A percentile compares a stretch with the other conserved stretches of the same genome.
These are phyloP conservation scores for Sarcophaga subvicina DNA, from an alignment of 2,888 invertebrate genomes.

Conservation along the genomic window DNA sequence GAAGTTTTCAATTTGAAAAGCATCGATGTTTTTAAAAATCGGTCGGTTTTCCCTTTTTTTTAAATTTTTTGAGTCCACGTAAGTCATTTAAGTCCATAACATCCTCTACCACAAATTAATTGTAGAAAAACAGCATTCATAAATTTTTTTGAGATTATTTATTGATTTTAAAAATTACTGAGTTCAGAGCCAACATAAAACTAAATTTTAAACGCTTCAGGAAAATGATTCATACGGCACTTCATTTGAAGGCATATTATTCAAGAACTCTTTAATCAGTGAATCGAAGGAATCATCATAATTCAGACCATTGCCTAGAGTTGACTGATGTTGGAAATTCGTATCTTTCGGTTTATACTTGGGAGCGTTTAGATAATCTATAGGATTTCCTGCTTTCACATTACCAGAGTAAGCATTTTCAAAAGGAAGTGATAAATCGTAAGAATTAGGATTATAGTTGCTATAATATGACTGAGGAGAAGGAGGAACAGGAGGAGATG, in stretches of 20 bases:
- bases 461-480: background rate
- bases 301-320: background rate
- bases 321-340: background rate
- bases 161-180: too few relatives aligned
- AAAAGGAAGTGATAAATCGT: conserved; percentile 37
- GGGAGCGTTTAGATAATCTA: too few relatives aligned
- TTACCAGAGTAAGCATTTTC: conserved; percentile 13
- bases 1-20: too few relatives aligned
- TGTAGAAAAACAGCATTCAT: background rate
- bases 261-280: conserved; percentile 27
- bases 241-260: conserved; percentile 3
- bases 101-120: background rate
- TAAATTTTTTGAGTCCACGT: too few relatives aligned
- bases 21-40: too few relatives aligned
- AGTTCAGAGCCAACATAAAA: too few relatives aligned
- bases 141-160: too few relatives aligned
- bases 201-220: too few relatives aligned
- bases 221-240: background rate
- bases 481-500: background rate
- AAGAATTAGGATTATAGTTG: background rate
- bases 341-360: background rate
- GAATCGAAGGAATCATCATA: conserved; percentile 28
- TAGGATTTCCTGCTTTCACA: too few relatives aligned
- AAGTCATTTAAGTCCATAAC: background rate
- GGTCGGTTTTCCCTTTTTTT: too few relatives aligned